Base-by-base conservation (phyloP, 2,113 vertebrate species). In the Limnothrissa miodon region DNA sequence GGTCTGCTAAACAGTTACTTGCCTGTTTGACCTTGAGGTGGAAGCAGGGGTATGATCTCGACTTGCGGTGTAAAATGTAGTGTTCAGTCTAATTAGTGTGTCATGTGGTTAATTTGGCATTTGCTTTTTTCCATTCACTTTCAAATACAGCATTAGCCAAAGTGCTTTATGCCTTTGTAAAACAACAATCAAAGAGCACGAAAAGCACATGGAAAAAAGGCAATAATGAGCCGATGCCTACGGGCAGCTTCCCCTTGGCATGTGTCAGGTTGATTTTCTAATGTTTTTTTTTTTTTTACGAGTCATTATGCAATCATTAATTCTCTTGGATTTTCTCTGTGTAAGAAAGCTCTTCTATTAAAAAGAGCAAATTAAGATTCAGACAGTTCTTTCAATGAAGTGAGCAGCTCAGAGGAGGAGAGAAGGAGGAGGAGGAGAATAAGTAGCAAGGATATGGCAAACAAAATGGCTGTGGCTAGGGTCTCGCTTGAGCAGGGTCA, bases 281-380 rank as follows among this genome's bases (percentile, higher is more conserved):
- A 36, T 23, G 21, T 39, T 74, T 29, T 36, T 29, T n/a, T n/a
- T n/a, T n/a, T n/a, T n/a, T n/a, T n/a, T n/a, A n/a, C 33, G 10
- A 36, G 66, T 74, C 66, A 74, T 62, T 62, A 36, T 74, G 29
- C 66, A 85, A 87, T 92, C 90, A 93, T 93, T 93, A 92, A 92
- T 87, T 91, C 81, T 66, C 85, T 45, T 87, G 1, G 85, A 89
- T 87, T 87, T 89, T 90, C 89, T 81, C 87, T 90, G 90, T 85
- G 86, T 88, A 90, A 91, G 92, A 91, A 92, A 91, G 87, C 87
- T 83, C 89, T 81, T 86, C 89, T 86, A 89, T 92, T 92, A 93
- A 92, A 92, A 88, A 17, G 66, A 36, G 29, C 29, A 36, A 74
- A 74, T 74, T 29, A 36, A 74, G 36, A 74, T 74, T 36, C 66